Percentiles rank a stretch among this genome's conserved stretches.
These are phyloP conservation scores for Rambutsinella grinnellia DNA, from an alignment of 2,888 invertebrate genomes.

Conservation along the genomic window DNA sequence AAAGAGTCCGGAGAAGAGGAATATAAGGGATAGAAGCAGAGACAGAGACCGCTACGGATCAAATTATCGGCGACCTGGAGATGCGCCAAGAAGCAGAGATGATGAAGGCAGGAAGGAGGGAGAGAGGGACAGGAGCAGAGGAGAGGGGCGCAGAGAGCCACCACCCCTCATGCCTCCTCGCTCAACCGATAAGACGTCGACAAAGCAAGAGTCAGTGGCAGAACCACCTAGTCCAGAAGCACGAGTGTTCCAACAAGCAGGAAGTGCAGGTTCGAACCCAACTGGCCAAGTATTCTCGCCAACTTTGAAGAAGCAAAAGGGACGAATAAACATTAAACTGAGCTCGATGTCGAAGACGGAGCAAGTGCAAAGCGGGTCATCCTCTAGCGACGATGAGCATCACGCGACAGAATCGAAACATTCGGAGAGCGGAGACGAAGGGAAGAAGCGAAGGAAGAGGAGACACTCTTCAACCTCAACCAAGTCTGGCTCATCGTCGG, in stretches of 20 bases:
- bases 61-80: neutral
- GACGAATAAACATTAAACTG: conserved; percentile 65
- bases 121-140: conserved; percentile 20
- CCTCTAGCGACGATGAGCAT: conserved; percentile 68
- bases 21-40: conserved; percentile 53
- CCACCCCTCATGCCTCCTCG: conserved; percentile 8
- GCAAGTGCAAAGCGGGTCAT: conserved; percentile 69
- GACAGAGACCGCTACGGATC: neutral
- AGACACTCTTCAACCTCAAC: conserved; percentile 66
- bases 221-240: conserved; percentile 34
- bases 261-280: conserved; percentile 12
- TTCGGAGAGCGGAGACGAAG: conserved; percentile 50
- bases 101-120: conserved; percentile 28
- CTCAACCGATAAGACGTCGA: conserved; percentile 15
- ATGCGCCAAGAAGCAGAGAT: conserved; percentile 5
- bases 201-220: neutral
- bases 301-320: conserved; percentile 60
- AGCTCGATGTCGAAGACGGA: conserved; percentile 61
- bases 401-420: conserved; percentile 28
- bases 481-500: conserved; percentile 53
- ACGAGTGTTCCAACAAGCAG: conserved; percentile 28
- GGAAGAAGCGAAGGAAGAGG: conserved; percentile 54
- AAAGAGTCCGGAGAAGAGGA: conserved; percentile 13
- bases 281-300: conserved; percentile 40
- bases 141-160: conserved; percentile 25